These are phyloP conservation scores for Odiellus spinosus DNA, from an alignment of 2,888 invertebrate species.

Conservation along the genomic window DNA sequence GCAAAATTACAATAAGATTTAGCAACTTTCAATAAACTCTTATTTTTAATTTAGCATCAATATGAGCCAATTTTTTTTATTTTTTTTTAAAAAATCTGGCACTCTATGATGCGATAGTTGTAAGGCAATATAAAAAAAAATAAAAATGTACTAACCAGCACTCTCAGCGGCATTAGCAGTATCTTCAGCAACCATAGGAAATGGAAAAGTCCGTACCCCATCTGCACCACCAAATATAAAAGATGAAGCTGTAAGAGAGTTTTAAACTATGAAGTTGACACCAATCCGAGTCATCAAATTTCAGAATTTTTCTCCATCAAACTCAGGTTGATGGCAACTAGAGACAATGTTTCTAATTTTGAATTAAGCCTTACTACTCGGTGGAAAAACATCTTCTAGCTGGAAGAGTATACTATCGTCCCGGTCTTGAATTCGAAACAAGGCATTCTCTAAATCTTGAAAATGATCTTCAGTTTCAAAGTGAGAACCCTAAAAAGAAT, in stretches of 20 bases:
- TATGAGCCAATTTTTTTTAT: too few species aligned
- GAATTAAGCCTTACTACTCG: conserved; percentile 9
- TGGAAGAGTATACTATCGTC: conserved; percentile 21
- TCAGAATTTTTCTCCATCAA: background rate
- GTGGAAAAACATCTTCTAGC: conserved; percentile 22
- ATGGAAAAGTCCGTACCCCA: conserved; percentile 13
- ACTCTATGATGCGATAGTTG: too few species aligned
- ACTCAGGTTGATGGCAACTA: background rate
- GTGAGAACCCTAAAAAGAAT: conserved; percentile 11
- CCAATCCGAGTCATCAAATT: background rate
- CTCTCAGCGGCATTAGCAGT: conserved; percentile 14
- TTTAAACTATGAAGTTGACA: background rate
- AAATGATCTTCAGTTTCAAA: conserved; percentile 18
- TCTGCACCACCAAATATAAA: conserved; percentile 15
- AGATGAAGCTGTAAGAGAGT: conserved; percentile 1
- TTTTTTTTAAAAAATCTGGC: too few species aligned
- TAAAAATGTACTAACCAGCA: conserved; percentile 13
- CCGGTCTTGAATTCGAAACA: conserved; percentile 19
- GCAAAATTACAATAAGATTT: too few species aligned
- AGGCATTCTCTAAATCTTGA: conserved; percentile 17
- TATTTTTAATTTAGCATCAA: too few species aligned
- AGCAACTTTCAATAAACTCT: too few species aligned
- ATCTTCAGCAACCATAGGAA: conserved; percentile 15
- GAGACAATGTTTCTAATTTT: background rate
- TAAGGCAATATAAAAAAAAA: too few species aligned